Base-by-base conservation (phyloP, 2,797 vertebrate genomes). In the Pteropus rufus region DNA sequence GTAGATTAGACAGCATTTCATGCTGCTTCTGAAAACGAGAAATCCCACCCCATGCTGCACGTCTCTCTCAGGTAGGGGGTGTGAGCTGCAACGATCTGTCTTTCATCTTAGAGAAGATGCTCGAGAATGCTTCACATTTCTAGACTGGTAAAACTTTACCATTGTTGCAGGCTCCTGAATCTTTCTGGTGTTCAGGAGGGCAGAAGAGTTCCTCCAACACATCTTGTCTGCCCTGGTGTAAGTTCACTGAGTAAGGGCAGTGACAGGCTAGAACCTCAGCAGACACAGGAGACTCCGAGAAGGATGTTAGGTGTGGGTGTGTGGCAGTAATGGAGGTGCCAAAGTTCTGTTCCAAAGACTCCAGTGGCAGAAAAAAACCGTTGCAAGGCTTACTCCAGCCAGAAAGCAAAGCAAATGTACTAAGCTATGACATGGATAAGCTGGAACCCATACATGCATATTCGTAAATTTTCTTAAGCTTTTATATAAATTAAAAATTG, bases 301-400 rank as follows among this genome's bases (percentile, higher is more conserved):
- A 2, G 36, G 60, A 90, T 9, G 16, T 18, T 34, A 65, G 18
- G 18, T 5, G 16, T 16, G 8, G 24, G 0, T 4, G 8, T 24
- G 2, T 1, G 21, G 23, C 7, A 11, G 9, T 15, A 0, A 41
- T 4, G 3, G 15, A 46, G 21, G 5, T 0, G 6, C 6, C 2
- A 58, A 7, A 8, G 1, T 39, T 11, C 10, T n/a, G 15, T 52
- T 11, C 58, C 23, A 41, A 34, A 15, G 14, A 34, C 41, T 0
- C 24, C 3, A 14, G 18, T 1, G 7, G 44, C 31, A 39, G 9
- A 36, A 1, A 0, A 0, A 11, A 56, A n/a, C 1, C 16, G 11
- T 31, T 39, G 10, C 2, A 15, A 46, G 31, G 10, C 3, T 24
- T 62, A 0, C 14, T 79, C 4, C 15, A 41, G 16, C 21, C 34